Percentiles rank a stretch among this genome's conserved stretches.
phyloP scores from a whole-genome alignment of 1,140 invertebrate species.

The Aphaenogaster ashmeadi region DNA sequence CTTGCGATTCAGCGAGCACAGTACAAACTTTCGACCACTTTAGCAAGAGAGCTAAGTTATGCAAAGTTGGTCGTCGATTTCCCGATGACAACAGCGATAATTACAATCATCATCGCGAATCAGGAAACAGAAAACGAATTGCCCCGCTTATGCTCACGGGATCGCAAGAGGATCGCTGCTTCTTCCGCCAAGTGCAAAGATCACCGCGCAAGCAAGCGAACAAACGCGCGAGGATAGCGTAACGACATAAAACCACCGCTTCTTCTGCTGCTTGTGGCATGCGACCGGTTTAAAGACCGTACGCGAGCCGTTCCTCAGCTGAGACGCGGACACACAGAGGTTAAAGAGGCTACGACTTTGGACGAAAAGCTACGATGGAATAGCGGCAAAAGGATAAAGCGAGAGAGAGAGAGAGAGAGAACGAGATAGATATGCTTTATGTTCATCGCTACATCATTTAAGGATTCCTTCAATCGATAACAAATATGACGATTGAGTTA shows the following conservation, averaged over 20 bases:
- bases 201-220: neutral
- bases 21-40: neutral
- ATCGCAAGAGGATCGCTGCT: neutral
- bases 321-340: constrained; percentile 48
- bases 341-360: constrained; percentile 68
- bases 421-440: constrained; percentile 33
- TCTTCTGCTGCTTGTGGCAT: constrained; percentile 60
- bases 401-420: constrained; percentile 20
- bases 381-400: constrained; percentile 45
- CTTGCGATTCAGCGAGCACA: constrained; percentile 22
- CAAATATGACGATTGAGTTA: constrained; percentile 10
- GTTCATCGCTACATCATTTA: neutral
- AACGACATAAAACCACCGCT: constrained; percentile 63
- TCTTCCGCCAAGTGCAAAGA: constrained; percentile 45
- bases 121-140: neutral
- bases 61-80: constrained; percentile 22
- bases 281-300: constrained; percentile 66
- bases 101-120: constrained; percentile 20
- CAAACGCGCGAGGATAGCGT: constrained; percentile 39
- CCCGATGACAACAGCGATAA: constrained; percentile 8
- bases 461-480: constrained; percentile 3
- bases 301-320: constrained; percentile 41
- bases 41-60: neutral
- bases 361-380: constrained; percentile 43
- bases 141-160: neutral